Percentiles rank a stretch among this genome's conserved stretches.
Evolutionary conservation across 2,888 invertebrate species (phyloP).

Genomic region (Argyra leucocephala): DNA sequence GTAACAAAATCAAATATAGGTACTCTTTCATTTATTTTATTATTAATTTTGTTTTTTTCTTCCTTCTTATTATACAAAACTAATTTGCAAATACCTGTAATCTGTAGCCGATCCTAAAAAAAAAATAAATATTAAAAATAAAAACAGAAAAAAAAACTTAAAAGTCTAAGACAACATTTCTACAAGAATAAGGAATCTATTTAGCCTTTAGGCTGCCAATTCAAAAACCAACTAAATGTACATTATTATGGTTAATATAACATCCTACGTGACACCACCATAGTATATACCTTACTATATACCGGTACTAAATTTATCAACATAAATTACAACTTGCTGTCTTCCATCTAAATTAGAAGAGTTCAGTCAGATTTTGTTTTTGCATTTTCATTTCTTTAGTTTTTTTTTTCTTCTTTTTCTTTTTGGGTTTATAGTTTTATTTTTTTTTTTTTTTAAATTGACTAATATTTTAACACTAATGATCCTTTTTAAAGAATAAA

Average conservation of each 20-base stretch:
- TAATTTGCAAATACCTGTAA: background rate
- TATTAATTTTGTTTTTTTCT: too few relatives aligned
- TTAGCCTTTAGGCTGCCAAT: conserved; percentile 3
- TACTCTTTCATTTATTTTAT: too few relatives aligned
- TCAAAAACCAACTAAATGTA: background rate
- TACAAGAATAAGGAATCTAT: background rate
- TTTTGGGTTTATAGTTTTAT: background rate
- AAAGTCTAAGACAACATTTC: background rate
- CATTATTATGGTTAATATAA: background rate
- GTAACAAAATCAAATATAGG: too few relatives aligned
- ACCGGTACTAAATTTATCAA: background rate
- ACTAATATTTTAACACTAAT: conserved; percentile 4
- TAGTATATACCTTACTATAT: too few relatives aligned
- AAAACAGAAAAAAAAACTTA: background rate
- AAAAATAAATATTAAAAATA: background rate
- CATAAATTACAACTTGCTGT: background rate
- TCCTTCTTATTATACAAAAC: background rate
- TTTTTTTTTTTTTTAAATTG: background rate
- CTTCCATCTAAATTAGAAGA: too few relatives aligned
- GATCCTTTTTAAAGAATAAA: background rate
- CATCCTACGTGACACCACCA: background rate
- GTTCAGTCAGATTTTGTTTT: too few relatives aligned
- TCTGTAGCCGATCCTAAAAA: background rate
- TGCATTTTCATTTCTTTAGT: background rate
- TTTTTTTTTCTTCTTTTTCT: too few relatives aligned